Conservation (phyloP, 2,888 invertebrate species). For the Gnatocerus cornutus region DNA sequence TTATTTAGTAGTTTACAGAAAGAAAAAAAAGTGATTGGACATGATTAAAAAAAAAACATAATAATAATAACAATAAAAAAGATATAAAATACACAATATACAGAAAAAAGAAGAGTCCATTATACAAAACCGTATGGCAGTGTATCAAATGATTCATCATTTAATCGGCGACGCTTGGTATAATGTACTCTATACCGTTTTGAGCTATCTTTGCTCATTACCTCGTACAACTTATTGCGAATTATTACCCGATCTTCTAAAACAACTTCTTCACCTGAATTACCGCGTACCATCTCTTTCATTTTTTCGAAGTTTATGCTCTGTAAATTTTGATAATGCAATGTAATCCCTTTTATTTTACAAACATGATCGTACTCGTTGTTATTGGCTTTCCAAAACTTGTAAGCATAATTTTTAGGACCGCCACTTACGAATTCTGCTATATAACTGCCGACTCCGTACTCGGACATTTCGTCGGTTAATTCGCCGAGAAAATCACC, state of each 20-base stretch:
- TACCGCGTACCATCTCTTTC: not conserved
- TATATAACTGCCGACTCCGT: constrained; percentile 55
- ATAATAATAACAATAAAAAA: not conserved
- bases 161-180: constrained; percentile 9
- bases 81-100: not conserved
- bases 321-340: constrained; percentile 44
- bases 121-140: constrained; percentile 21
- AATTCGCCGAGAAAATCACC: constrained; percentile 64
- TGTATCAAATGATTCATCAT: constrained; percentile 17
- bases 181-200: constrained; percentile 14
- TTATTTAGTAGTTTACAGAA: too few species aligned
- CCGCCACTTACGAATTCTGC: constrained; percentile 61
- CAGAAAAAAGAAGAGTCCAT: too few species aligned
- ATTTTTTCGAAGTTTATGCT: constrained; percentile 44
- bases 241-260: too few species aligned
- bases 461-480: constrained; percentile 61
- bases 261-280: too few species aligned
- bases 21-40: too few species aligned
- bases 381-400: constrained; percentile 43
- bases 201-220: too few species aligned
- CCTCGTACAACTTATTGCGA: too few species aligned
- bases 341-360: constrained; percentile 48
- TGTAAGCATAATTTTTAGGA: constrained; percentile 63
- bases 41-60: too few species aligned
- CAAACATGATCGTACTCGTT: constrained; percentile 36